Conservation (phyloP, 2,888 invertebrate species). For the Galeopsomyia nigrocyanea region DNA sequence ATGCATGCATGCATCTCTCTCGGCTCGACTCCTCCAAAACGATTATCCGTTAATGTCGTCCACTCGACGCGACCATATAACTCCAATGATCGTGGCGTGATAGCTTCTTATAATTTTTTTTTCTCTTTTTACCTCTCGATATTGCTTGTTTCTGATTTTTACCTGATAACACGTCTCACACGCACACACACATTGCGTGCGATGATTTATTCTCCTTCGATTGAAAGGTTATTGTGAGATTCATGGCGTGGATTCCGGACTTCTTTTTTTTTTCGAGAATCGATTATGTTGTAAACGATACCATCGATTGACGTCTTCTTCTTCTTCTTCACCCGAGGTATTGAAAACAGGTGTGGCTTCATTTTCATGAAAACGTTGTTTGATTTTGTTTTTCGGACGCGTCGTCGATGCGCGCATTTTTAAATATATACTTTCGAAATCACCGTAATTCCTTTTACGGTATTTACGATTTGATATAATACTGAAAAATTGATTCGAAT, state of each 20-base stretch:
- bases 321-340: not conserved
- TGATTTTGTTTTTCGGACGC: too few relatives aligned
- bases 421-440: too few relatives aligned
- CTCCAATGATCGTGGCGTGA: conserved; percentile 7
- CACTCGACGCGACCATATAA: conserved; percentile 8
- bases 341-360: conserved; percentile 4
- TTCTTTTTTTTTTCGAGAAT: too few relatives aligned
- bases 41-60: conserved; percentile 41
- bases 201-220: not conserved
- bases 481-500: not conserved
- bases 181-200: too few relatives aligned
- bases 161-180: too few relatives aligned
- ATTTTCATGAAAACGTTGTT: not conserved
- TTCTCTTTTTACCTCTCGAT: not conserved
- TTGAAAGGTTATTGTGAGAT: conserved; percentile 11
- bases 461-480: too few relatives aligned
- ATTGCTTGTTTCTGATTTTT: too few relatives aligned
- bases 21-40: conserved; percentile 27
- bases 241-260: not conserved
- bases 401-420: too few relatives aligned
- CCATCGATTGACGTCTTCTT: conserved; percentile 28
- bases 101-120: not conserved
- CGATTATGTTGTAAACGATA: not conserved
- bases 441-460: too few relatives aligned
- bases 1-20: conserved; percentile 19